Evolutionary conservation across 2,888 invertebrate genomes (phyloP), one percentile per base, ranked within the genome.

Genomic region (Pachydiplax longipennis): DNA sequence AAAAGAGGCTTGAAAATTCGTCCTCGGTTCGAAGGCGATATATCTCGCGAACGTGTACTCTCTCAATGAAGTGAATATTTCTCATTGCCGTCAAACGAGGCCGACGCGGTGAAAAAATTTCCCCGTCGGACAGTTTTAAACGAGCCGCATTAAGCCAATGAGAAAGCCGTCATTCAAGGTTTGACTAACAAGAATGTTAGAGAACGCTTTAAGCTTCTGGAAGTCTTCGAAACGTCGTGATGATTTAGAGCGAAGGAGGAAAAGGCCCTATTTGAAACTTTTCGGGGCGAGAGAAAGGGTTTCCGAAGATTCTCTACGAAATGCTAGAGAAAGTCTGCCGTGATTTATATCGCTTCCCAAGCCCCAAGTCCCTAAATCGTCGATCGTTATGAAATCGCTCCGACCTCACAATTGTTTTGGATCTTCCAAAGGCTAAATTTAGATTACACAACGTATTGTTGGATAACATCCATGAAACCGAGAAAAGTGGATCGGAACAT

Each of bases 61-160:
- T 13, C 13, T 73, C 25, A 73, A 73, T 31, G 73, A 37, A 22
- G 61, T n/a, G 18, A 37, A 37, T 87, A 87, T 87, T 83, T 65
- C 87, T 87, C 87, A 87, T 61, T 61, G 61, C 48, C 87, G 31
- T n/a, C 12, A 13, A 87, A 37, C 87, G 87, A 87, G 81, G 73
- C 81, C 40, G 40, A 22, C 35, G 87, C n/a, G 22, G 87, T 25
- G 87, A 61, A 65, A 87, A 37, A 61, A 61, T 87, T 87, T 65
- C 37, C 58, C 6, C 87, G 37, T 15, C 37, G 83, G 83, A 58
- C 35, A 35, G 87, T 61, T 37, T 87, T 61, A 87, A 87, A 61
- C 53, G 37, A 37, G 61, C 37, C 61, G 87, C 87, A 18, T 48
- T 37, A 37, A 87, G 87, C 61, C 87, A 87, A 87, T 87, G 37